Evolutionary conservation across 2,888 invertebrate species (phyloP).

Genomic region (Tridacna gigas): DNA sequence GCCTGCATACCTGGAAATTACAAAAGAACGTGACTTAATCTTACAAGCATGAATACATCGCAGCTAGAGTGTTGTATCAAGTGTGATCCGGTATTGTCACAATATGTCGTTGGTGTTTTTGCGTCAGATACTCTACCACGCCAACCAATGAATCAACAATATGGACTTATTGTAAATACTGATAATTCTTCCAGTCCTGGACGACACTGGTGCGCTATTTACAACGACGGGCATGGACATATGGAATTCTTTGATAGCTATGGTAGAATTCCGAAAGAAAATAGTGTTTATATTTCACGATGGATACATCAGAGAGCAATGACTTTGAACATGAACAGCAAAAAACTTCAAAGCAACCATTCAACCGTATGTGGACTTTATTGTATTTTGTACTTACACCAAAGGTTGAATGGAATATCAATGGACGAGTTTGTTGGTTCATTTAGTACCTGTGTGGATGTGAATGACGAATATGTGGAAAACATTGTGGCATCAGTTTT

Average conservation of each 20-base stretch:
- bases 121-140: constrained; percentile 33
- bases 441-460: constrained; percentile 12
- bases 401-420: constrained; percentile 22
- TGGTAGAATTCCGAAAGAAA: constrained; percentile 13
- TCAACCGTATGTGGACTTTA: constrained; percentile 40
- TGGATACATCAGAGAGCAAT: constrained; percentile 26
- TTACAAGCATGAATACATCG: constrained; percentile 39
- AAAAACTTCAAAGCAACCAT: constrained; percentile 27
- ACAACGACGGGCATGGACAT: constrained; percentile 6
- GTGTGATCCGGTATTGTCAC: constrained; percentile 28
- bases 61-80: constrained; percentile 42
- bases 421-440: constrained; percentile 24
- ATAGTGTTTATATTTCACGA: constrained; percentile 18
- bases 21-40: constrained; percentile 32
- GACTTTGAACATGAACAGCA: constrained; percentile 2
- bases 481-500: neutral
- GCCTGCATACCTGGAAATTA: constrained; percentile 32
- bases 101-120: constrained; percentile 32
- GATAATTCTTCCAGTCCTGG: constrained; percentile 33
- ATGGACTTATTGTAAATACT: constrained; percentile 48
- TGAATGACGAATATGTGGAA: constrained; percentile 29
- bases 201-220: constrained; percentile 45
- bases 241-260: constrained; percentile 36
- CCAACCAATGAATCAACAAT: neutral
- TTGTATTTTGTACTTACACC: constrained; percentile 33